Evolutionary conservation across 2,888 invertebrate genomes (phyloP).

Genomic region (Choristoneura rosaceana): DNA sequence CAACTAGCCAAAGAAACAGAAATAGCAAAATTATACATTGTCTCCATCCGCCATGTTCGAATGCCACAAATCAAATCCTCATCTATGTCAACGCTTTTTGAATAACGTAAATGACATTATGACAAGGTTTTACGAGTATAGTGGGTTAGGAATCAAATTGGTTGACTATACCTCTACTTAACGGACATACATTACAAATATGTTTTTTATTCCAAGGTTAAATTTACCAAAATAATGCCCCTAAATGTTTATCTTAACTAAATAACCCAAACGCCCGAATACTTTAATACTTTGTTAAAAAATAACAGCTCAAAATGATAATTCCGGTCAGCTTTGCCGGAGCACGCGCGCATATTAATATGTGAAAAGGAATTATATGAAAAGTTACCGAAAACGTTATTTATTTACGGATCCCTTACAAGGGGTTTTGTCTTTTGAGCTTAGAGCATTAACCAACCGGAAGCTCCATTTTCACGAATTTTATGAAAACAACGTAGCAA

Average conservation of each 20-base stretch:
- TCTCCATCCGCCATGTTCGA: no score
- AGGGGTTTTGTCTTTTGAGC: conserved; percentile 21
- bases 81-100: no score
- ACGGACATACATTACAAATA: no score
- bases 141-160: no score
- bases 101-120: no score
- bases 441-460: background rate
- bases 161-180: no score
- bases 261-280: background rate
- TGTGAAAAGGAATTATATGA: conserved; percentile 38
- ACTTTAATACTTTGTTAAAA: conserved; percentile 6
- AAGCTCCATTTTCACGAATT: background rate
- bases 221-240: background rate
- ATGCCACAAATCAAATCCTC: no score
- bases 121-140: no score
- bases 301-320: conserved; percentile 19
- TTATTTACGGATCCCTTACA: conserved; percentile 34
- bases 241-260: background rate
- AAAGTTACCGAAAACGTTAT: conserved; percentile 33
- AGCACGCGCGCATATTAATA: conserved; percentile 42
- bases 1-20: no score
- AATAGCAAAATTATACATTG: no score
- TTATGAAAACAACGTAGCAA: background rate
- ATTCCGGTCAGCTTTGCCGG: conserved; percentile 33
- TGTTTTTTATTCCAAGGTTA: background rate